phyloP scores from a whole-genome alignment of 2,888 invertebrate genomes.

The Sceliomorpha sp. region DNA sequence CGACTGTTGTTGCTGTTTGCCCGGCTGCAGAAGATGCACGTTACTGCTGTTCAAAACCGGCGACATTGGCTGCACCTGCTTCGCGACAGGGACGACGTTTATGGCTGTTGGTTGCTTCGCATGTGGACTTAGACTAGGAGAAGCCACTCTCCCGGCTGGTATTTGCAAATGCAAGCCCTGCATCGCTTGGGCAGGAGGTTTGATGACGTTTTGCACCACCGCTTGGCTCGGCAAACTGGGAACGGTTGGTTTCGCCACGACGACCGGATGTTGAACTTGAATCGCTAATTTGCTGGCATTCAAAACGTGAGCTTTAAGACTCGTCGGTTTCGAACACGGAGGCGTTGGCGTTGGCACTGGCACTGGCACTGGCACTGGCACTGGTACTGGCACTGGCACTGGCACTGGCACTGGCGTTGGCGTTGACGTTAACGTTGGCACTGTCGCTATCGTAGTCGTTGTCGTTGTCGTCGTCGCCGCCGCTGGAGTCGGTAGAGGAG shows the following conservation, averaged over 20 bases:
- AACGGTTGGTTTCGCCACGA: conserved; percentile 50
- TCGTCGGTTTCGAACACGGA: conserved; percentile 80
- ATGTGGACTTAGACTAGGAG: conserved; percentile 73
- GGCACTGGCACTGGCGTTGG: conserved; percentile 28
- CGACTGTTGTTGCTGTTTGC: conserved; percentile 73
- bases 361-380: conserved; percentile 9
- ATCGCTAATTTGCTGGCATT: conserved; percentile 78
- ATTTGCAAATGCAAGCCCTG: conserved; percentile 72
- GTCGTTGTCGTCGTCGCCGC: too few species aligned
- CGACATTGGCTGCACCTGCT: conserved; percentile 75
- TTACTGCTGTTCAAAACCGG: conserved; percentile 73
- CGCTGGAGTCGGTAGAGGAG: too few species aligned
- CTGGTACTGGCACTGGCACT: conserved; percentile 28
- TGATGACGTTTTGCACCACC: conserved; percentile 71
- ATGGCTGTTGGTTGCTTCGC: conserved; percentile 62
- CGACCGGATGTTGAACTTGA: conserved; percentile 58
- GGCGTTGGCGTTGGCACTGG: conserved; percentile 44
- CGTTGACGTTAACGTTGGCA: conserved; percentile 44
- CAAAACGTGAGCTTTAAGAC: conserved; percentile 84
- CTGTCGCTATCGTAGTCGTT: too few species aligned
- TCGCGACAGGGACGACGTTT: conserved; percentile 62
- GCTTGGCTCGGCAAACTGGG: conserved; percentile 65
- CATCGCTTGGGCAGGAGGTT: conserved; percentile 67
- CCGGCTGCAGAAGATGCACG: conserved; percentile 79
- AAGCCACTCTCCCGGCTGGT: conserved; percentile 67